Percentiles rank a stretch among this genome's conserved stretches.
These are phyloP conservation scores for Illadopsis cleaveri DNA, from an alignment of 2,113 vertebrate genomes.

Conservation along the genomic window DNA sequence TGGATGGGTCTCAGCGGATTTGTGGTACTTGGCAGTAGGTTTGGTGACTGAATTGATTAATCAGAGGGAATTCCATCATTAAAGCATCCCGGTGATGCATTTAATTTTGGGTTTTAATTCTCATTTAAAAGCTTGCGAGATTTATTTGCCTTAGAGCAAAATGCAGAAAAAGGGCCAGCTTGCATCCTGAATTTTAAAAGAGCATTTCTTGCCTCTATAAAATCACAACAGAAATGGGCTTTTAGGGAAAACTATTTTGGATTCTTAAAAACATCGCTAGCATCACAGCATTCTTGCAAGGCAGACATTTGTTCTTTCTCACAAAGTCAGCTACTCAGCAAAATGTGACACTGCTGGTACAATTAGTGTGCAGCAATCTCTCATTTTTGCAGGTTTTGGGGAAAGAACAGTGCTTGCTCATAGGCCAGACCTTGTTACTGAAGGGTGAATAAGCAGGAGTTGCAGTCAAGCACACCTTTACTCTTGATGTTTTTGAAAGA, in stretches of 20 bases:
- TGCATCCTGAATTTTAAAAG: neutral
- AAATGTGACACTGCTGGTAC: neutral
- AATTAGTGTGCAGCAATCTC: neutral
- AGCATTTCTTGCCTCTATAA: neutral
- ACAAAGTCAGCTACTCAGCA: neutral
- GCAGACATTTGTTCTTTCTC: neutral
- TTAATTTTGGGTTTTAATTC: neutral
- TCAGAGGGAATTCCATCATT: neutral
- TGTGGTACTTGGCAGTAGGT: neutral
- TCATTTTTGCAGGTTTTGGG: neutral
- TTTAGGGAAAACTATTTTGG: neutral
- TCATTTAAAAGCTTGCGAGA: constrained; percentile 1
- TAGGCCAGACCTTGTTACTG: neutral
- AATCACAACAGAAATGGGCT: neutral
- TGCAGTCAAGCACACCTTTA: neutral
- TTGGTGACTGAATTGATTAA: constrained; percentile 11
- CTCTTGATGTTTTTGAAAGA: neutral
- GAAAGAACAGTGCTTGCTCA: neutral
- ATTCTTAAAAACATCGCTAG: neutral
- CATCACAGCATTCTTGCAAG: neutral
- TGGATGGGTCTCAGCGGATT: neutral
- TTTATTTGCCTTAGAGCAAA: neutral
- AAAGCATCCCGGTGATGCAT: neutral
- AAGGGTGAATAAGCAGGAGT: neutral
- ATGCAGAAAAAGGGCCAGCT: neutral